Conservation (phyloP, 1,140 invertebrate species). For the Heliconius congener region DNA sequence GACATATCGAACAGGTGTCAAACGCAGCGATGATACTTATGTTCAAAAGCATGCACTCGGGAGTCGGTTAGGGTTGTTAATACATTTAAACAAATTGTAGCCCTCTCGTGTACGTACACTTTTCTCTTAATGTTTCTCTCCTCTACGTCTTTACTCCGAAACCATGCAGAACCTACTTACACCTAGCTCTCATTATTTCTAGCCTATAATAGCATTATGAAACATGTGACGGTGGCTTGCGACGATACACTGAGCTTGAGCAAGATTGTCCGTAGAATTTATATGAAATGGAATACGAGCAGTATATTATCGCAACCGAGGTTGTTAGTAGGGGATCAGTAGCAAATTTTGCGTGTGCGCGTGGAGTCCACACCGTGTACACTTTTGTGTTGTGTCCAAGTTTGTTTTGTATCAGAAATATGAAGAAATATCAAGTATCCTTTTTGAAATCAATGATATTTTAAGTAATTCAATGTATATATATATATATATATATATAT, state of each 20-base stretch:
- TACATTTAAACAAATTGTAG: constrained; percentile 42
- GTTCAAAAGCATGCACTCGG: constrained; percentile 42
- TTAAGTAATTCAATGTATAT: background rate
- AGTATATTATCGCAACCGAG: constrained; percentile 60
- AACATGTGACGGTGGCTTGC: constrained; percentile 38
- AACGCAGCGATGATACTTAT: constrained; percentile 36
- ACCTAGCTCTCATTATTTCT: constrained; percentile 46
- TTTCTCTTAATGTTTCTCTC: constrained; percentile 14
- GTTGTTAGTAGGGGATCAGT: constrained; percentile 74
- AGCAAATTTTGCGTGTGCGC: constrained; percentile 74
- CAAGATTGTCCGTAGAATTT: background rate
- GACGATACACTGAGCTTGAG: constrained; percentile 38
- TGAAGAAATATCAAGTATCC: constrained; percentile 13
- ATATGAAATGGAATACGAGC: background rate
- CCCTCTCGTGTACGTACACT: constrained; percentile 38
- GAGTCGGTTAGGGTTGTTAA: constrained; percentile 43
- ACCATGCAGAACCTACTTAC: constrained; percentile 46
- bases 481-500: background rate
- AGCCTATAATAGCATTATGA: constrained; percentile 48
- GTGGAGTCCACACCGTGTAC: constrained; percentile 73
- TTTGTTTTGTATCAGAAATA: constrained; percentile 14
- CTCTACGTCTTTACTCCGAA: constrained; percentile 43
- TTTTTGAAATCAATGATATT: background rate
- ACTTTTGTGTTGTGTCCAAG: constrained; percentile 46
- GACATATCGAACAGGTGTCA: constrained; percentile 31